Percentiles rank a stretch among this genome's conserved stretches.
These are phyloP conservation scores for Cuculus canorus DNA, from an alignment of 2,797 vertebrate genomes.

Conservation along the genomic window DNA sequence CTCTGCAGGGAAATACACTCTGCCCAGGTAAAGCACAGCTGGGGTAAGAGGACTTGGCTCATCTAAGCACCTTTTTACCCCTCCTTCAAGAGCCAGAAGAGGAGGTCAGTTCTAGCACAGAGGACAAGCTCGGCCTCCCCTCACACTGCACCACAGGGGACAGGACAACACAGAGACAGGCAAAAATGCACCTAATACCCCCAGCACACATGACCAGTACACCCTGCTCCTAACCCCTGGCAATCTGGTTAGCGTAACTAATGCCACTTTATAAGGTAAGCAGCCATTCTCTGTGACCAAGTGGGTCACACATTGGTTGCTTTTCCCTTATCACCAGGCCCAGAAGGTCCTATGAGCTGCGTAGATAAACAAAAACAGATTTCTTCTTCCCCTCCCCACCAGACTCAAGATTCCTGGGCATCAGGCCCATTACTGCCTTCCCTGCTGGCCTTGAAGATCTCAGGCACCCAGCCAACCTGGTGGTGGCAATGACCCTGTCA, in stretches of 20 bases:
- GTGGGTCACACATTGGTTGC: neutral
- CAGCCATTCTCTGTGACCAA: neutral
- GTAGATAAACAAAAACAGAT: neutral
- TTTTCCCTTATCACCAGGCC: neutral
- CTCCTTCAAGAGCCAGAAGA: neutral
- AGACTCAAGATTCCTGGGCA: neutral
- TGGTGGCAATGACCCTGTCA: neutral
- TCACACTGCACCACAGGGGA: neutral
- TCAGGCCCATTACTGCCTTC: neutral
- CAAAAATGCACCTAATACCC: neutral
- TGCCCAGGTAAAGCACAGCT: neutral
- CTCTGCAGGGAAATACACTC: neutral
- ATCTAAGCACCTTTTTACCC: neutral
- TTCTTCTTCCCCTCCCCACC: neutral
- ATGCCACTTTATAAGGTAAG: neutral
- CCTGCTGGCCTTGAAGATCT: neutral
- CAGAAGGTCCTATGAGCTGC: neutral
- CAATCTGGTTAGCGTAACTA: neutral
- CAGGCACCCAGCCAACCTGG: neutral
- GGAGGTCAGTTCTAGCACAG: neutral
- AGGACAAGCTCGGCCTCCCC: neutral
- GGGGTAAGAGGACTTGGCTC: neutral
- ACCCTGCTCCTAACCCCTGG: neutral
- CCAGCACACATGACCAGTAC: neutral
- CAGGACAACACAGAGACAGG: neutral